Base-by-base conservation (phyloP, 2,888 invertebrate species). In the Callosobruchus maculatus region DNA sequence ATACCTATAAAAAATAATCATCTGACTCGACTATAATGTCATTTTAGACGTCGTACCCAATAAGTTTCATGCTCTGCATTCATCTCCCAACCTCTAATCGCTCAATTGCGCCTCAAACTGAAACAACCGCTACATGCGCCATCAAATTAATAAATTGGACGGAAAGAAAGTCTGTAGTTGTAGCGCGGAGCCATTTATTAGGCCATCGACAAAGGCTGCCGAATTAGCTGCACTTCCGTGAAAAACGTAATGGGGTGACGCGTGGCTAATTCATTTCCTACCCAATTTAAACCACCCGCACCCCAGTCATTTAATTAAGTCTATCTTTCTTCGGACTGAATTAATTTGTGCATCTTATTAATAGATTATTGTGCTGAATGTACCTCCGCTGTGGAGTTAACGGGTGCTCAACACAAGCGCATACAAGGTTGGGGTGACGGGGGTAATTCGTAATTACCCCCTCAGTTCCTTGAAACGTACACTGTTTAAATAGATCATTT, bases 241-340 rank as follows among this genome's bases (percentile, higher is more conserved):
- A n/a, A 78, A 78, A 78, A 78, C 76, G 78, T 77, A 77, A 76
- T 78, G 76, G 78, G 49, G 49, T 75, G 76, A 74, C 77, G 77
- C 76, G 77, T 20, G 20, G 77, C 76, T 78, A 77, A 77, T 77
- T 76, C 77, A 76, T 77, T 77, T 78, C 76, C 74, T 75, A 77
- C 77, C 75, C 77, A 77, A 78, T 78, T 78, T 77, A 71, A 77
- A 76, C 75, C 69, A 26, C 26, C 72, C 75, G 74, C 69, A 26
- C 26, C 72, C 75, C 74, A 76, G 73, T 71, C 74, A 74, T 78
- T 78, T 77, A 78, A 78, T 78, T 78, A 77, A 78, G 74, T 75
- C 77, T 73, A 77, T 77, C 72, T 73, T 73, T 73, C 73, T 72
- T 70, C 67, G 70, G 30, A 73, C 70, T 73, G 73, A 75, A 75